phyloP scores from a whole-genome alignment of 1,140 invertebrate genomes.

The Muscidifurax raptorellus region DNA sequence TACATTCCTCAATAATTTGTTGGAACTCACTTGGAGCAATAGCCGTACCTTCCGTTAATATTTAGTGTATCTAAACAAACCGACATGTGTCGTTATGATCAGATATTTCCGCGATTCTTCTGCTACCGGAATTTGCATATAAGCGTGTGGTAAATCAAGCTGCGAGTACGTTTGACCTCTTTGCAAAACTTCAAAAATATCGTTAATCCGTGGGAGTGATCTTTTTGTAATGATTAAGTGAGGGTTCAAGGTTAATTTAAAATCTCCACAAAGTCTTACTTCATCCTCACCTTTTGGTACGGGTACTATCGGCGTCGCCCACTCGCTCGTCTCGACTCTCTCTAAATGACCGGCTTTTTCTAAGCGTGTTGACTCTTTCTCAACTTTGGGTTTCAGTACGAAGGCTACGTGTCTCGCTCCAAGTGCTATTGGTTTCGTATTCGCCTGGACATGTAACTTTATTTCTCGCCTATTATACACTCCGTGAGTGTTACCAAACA shows the following conservation, averaged over 20 bases:
- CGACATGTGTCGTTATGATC: background rate
- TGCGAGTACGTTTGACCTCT: too few species aligned
- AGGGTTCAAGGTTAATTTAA: conserved; percentile 6
- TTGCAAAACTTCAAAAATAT: too few species aligned
- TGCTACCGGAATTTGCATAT: background rate
- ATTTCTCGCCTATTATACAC: background rate
- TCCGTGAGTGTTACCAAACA: background rate
- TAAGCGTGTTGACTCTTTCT: background rate
- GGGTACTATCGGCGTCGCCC: conserved; percentile 13
- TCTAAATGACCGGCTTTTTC: background rate
- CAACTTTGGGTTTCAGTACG: conserved; percentile 1
- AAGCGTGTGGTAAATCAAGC: too few species aligned
- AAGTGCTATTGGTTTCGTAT: background rate
- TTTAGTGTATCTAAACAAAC: background rate
- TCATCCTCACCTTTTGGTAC: background rate
- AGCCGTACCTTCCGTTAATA: background rate
- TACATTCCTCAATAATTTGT: background rate
- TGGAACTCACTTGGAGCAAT: background rate
- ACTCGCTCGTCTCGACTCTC: background rate
- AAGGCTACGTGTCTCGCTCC: background rate
- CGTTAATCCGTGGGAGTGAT: too few species aligned
- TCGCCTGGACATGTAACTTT: background rate
- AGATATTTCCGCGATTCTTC: background rate
- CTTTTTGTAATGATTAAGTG: background rate
- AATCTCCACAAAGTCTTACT: conserved; percentile 13